phyloP scores from a whole-genome alignment of 2,797 vertebrate genomes.

The Chelonia mydas region DNA sequence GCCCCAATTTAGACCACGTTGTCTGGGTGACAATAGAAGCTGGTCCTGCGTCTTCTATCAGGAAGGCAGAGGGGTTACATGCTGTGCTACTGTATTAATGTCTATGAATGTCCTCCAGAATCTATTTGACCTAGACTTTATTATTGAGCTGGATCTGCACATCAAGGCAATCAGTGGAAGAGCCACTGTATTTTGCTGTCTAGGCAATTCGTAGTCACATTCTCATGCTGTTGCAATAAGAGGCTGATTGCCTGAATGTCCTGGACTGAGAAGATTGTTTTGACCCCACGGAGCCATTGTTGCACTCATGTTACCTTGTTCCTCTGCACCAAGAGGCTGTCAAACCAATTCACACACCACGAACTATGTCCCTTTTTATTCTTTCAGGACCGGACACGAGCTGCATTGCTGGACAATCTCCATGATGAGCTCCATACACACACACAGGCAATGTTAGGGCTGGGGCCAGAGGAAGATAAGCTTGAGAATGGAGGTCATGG shows the following conservation, averaged over 20 bases:
- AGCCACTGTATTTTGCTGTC: not conserved
- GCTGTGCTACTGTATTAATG: not conserved
- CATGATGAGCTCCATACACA: slow-evolving; percentile 94
- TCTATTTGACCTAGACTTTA: not conserved
- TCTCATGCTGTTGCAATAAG: not conserved
- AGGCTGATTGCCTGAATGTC: not conserved
- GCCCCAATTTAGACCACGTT: not conserved
- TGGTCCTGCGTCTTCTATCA: not conserved
- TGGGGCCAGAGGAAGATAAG: slow-evolving; percentile 93
- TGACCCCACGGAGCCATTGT: not conserved
- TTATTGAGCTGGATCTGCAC: rapidly evolving
- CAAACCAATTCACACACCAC: not conserved
- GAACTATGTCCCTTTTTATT: rapidly evolving
- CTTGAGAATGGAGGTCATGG: slow-evolving; percentile 96
- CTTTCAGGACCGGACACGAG: slow-evolving; percentile 91
- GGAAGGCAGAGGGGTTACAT: not conserved
- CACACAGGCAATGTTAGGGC: slow-evolving; percentile 93
- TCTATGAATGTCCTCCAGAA: not conserved
- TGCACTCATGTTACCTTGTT: not conserved
- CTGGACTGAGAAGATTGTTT: not conserved
- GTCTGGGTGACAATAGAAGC: not conserved
- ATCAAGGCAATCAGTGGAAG: rapidly evolving
- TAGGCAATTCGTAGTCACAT: too few species aligned
- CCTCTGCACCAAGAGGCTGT: not conserved
- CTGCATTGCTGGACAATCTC: slow-evolving; percentile 94